Evolutionary conservation across 2,113 vertebrate species (phyloP).

Genomic region (Arvicanthis niloticus): DNA sequence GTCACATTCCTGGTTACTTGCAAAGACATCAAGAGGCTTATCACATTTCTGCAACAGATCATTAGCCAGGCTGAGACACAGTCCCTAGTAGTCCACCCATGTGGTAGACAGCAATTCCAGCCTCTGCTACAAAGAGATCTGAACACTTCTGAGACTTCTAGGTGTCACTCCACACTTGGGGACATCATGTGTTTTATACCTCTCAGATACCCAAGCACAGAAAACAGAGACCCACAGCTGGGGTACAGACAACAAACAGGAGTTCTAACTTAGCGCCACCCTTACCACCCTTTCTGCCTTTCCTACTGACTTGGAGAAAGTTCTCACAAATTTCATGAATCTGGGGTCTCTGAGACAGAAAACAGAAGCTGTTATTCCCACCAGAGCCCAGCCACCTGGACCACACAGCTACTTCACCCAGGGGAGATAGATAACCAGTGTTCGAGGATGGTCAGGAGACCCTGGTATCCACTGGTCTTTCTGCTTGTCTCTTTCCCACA

Average conservation of each 20-base stretch:
- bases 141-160: background rate
- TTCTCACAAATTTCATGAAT: background rate
- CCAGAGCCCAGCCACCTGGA: background rate
- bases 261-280: background rate
- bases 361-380: background rate
- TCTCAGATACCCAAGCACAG: background rate
- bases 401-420: background rate
- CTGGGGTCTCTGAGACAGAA: background rate
- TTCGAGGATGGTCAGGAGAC: background rate
- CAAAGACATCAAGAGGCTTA: background rate
- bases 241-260: background rate
- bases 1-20: background rate
- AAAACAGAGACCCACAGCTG: background rate
- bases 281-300: background rate
- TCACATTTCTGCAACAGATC: background rate
- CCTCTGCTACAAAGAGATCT: background rate
- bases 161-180: background rate
- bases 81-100: fast-evolving
- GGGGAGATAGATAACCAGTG: background rate
- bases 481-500: background rate
- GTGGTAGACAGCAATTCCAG: background rate
- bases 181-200: background rate
- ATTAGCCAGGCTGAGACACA: background rate
- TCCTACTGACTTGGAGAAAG: background rate
- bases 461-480: background rate